Evolutionary conservation across 2,113 vertebrate species (phyloP).

Genomic region (Datnioides undecimradiatus): DNA sequence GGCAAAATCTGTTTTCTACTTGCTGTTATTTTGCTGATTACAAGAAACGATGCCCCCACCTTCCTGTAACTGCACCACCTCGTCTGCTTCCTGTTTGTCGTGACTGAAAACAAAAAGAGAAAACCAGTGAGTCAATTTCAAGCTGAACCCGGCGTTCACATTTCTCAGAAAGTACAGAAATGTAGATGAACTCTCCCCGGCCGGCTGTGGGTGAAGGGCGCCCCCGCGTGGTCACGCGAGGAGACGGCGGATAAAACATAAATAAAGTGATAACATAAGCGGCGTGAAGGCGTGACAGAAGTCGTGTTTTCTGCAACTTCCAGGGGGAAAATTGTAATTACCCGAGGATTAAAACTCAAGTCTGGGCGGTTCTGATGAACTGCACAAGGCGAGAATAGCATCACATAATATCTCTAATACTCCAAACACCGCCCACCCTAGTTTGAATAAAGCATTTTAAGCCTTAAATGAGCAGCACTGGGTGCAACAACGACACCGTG

Average conservation of each 20-base stretch:
- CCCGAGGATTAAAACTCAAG: not conserved
- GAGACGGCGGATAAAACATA: not conserved
- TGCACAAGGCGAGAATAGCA: not conserved
- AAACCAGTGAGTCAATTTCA: slow-evolving; percentile 1
- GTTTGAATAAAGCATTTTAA: not conserved
- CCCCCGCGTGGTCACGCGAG: slow-evolving; percentile 33
- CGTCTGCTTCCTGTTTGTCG: slow-evolving; percentile 92
- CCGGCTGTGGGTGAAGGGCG: not conserved
- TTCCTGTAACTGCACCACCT: slow-evolving; percentile 91
- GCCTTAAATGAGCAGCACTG: not conserved
- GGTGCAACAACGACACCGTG: not conserved
- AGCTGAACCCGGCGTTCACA: not conserved
- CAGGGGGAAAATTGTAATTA: not conserved
- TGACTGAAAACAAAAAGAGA: slow-evolving; percentile 83
- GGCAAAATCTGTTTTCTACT: not conserved
- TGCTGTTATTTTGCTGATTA: not conserved
- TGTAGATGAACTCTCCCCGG: too few relatives aligned
- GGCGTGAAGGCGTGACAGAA: not conserved
- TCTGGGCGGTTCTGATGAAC: not conserved
- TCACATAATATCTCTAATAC: not conserved
- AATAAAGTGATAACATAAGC: slow-evolving; percentile 18
- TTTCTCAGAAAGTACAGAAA: slow-evolving; percentile 24
- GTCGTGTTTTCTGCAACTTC: not conserved
- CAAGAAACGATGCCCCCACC: slow-evolving; percentile 74
- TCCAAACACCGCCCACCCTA: not conserved